phyloP scores from a whole-genome alignment of 2,113 vertebrate species.

The Microcebus griseorufus region DNA sequence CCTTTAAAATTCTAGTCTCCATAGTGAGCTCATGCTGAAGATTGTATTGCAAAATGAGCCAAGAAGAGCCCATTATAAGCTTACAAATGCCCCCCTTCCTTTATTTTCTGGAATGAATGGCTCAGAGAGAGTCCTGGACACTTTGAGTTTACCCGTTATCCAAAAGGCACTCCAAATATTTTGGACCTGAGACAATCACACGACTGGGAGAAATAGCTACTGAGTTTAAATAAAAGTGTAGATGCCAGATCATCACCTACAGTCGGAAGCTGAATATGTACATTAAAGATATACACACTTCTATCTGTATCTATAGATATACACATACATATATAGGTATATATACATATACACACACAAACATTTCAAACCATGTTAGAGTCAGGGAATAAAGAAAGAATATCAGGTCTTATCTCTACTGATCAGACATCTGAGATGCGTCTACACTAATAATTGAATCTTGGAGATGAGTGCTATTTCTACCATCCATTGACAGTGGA shows the following conservation, averaged over 20 bases:
- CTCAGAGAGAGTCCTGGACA: neutral
- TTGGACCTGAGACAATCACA: neutral
- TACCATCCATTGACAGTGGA: no score
- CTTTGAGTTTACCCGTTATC: neutral
- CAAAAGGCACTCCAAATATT: constrained; percentile 7
- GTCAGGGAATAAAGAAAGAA: neutral
- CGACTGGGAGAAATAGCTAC: neutral
- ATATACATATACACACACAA: neutral
- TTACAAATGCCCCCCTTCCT: neutral
- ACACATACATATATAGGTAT: neutral
- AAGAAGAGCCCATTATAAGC: neutral
- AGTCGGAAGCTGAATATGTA: neutral
- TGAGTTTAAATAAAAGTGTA: constrained; percentile 25
- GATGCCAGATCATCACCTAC: neutral
- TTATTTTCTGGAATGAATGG: neutral
- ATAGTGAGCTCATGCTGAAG: neutral
- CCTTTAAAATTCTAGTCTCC: neutral
- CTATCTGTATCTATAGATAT: neutral
- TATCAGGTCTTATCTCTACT: neutral
- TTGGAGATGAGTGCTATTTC: neutral
- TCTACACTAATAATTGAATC: neutral
- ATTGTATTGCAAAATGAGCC: neutral
- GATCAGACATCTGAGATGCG: neutral
- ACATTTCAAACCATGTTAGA: neutral
- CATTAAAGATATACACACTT: neutral